A percentile compares a stretch with the other conserved stretches of the same genome.
phyloP scores from a whole-genome alignment of 2,797 vertebrate species.

The Hybognathus amarus region DNA sequence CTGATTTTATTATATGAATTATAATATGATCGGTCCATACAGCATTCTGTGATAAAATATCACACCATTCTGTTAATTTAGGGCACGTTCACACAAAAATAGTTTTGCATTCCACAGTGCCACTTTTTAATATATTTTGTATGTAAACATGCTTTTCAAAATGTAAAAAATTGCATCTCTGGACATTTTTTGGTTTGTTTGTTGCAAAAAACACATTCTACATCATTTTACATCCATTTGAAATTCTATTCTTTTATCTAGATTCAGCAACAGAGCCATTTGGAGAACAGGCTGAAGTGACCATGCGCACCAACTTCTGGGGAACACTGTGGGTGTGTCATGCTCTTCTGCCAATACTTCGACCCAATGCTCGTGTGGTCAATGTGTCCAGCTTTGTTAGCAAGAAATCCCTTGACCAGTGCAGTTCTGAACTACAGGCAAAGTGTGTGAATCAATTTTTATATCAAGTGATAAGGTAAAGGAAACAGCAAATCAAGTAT shows the following conservation, averaged over 20 bases:
- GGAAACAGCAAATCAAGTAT: background rate
- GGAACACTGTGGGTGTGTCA: constrained; percentile 62
- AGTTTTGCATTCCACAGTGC: background rate
- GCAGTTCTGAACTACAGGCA: constrained; percentile 61
- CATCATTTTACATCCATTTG: background rate
- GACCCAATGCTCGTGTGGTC: constrained; percentile 61
- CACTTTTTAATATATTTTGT: background rate
- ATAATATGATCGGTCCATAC: no score
- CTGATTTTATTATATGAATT: background rate
- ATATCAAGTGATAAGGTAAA: background rate
- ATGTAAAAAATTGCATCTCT: background rate
- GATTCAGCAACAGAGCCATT: constrained; percentile 63
- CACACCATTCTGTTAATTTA: no score
- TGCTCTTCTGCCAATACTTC: constrained; percentile 63
- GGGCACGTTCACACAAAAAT: no score
- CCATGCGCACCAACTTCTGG: constrained; percentile 69
- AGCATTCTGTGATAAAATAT: no score
- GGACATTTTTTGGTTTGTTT: background rate
- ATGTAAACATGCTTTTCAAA: background rate
- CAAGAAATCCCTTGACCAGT: constrained; percentile 60
- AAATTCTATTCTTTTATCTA: constrained; percentile 16
- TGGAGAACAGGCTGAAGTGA: constrained; percentile 69
- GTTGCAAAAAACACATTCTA: background rate
- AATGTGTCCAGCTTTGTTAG: constrained; percentile 66
- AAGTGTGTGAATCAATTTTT: constrained; percentile 51